phyloP scores from a whole-genome alignment of 1,140 invertebrate genomes.

The Drosophila sucinea region DNA sequence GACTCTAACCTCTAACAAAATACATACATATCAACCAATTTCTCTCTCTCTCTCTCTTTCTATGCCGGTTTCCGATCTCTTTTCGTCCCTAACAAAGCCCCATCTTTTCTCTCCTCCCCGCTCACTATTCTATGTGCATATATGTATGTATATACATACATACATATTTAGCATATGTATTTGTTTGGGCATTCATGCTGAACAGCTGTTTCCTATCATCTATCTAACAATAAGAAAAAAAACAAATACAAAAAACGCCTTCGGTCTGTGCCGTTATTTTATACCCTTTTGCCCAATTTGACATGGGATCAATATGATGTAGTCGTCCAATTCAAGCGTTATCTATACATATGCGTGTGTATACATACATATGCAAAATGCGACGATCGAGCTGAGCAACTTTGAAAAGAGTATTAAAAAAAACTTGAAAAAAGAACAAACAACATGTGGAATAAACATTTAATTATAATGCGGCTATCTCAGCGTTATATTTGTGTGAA shows the following conservation, averaged over 20 bases:
- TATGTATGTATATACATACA: slow-evolving; percentile 22
- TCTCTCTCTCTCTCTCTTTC: not conserved
- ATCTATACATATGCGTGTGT: no score
- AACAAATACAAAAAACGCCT: not conserved
- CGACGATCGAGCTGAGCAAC: no score
- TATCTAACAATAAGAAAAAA: slow-evolving; percentile 17
- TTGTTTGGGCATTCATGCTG: slow-evolving; percentile 45
- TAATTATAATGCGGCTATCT: no score
- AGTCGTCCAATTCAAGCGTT: no score
- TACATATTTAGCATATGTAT: slow-evolving; percentile 35
- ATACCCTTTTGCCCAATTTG: no score
- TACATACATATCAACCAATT: not conserved
- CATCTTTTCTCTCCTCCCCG: slow-evolving; percentile 7
- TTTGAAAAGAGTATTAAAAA: no score
- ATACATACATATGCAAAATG: no score
- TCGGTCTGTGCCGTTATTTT: no score
- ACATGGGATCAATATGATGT: no score
- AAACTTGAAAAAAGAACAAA: no score
- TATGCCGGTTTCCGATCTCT: not conserved
- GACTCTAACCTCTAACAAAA: not conserved
- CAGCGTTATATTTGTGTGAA: no score
- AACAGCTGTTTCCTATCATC: slow-evolving; percentile 69
- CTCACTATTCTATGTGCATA: slow-evolving; percentile 24
- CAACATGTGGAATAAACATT: no score
- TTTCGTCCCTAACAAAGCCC: not conserved